phyloP scores from a whole-genome alignment of 64 coral and sea anemone genomes.

The Dendronephthya gigantea region DNA sequence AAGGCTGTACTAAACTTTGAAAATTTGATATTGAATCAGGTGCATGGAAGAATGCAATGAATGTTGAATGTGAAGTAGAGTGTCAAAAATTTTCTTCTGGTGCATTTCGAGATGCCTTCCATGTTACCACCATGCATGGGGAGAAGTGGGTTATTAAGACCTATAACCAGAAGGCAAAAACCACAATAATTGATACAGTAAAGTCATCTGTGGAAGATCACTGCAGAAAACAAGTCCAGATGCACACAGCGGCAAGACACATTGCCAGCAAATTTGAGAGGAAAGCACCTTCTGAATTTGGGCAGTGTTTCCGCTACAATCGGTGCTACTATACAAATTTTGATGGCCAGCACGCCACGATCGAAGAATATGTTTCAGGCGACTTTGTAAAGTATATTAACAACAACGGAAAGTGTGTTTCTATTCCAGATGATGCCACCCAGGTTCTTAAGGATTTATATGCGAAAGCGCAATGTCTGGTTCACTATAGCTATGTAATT shows the following conservation, averaged over 20 bases:
- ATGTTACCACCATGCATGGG: background rate
- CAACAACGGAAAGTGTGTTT: slow-evolving; percentile 22
- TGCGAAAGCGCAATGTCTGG: slow-evolving; percentile 37
- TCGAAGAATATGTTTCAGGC: slow-evolving; percentile 43
- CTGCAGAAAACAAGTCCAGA: slow-evolving; percentile 36
- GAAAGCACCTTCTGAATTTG: slow-evolving; percentile 24
- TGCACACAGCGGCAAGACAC: slow-evolving; percentile 30
- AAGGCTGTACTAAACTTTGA: background rate
- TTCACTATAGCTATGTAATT: slow-evolving; percentile 19
- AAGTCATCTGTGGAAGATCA: slow-evolving; percentile 13
- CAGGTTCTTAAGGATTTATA: slow-evolving; percentile 8
- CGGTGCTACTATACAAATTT: slow-evolving; percentile 20
- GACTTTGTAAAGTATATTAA: slow-evolving; percentile 31
- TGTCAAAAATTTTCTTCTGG: slow-evolving; percentile 23
- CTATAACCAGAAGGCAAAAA: slow-evolving; percentile 15
- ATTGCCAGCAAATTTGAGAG: slow-evolving; percentile 13
- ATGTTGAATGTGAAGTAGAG: background rate
- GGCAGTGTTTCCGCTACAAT: slow-evolving; percentile 38
- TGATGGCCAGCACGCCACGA: slow-evolving; percentile 20
- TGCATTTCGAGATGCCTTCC: slow-evolving; percentile 33
- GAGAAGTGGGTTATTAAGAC: slow-evolving; percentile 16
- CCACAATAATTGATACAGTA: slow-evolving; percentile 9
- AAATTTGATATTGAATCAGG: background rate
- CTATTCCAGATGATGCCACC: slow-evolving; percentile 20
- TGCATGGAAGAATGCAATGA: background rate